Evolutionary conservation across 2,888 invertebrate species (phyloP), one percentile per base, ranked within the genome.

Genomic region (Leucophora obtusa): DNA sequence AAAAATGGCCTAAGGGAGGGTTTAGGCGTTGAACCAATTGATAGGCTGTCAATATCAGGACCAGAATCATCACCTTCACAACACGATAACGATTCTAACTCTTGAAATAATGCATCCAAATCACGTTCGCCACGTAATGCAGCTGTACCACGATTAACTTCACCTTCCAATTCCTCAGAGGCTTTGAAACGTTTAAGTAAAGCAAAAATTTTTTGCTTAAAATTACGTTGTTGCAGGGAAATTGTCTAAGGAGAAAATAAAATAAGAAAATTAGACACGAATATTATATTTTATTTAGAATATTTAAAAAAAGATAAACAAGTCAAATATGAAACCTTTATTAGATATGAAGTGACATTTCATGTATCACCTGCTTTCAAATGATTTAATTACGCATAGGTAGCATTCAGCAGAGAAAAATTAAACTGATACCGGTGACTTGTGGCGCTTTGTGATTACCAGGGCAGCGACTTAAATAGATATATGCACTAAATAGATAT

Each of bases 181-280:
- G 96, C 95, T 86, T 97, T 95, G 92, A 99, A 99, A 86, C 97
- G 94, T 88, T 96, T 96, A 87, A 99, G 91, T 85, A 99, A 91
- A 65, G 98, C 97, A 83, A 98, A 96, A 91, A 99, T 98, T 91
- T 97, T 97, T 91, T 99, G 98, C 91, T 98, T 99, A 87, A 99
- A 92, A 91, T 99, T 99, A 87, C 97, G 94, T 94, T 97, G 96
- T 93, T 96, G 89, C 84, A 90, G 85, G 53, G 89, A 89, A 86
- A 90, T 89, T 65, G 89, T 90, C 90, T 90, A 82, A 5, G 83
- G 83, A 69, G 35, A 33, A n/a, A 15, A 33, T 9, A 18, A 21
- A 38, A 79, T 38, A 60, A 65, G 68, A 53, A 43, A 72, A 60
- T 56, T 38, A 15, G 28, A 69, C 11, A n/a, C 18, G 63, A 58